Conservation (phyloP, 2,888 invertebrate species). For the Acronicta psi region DNA sequence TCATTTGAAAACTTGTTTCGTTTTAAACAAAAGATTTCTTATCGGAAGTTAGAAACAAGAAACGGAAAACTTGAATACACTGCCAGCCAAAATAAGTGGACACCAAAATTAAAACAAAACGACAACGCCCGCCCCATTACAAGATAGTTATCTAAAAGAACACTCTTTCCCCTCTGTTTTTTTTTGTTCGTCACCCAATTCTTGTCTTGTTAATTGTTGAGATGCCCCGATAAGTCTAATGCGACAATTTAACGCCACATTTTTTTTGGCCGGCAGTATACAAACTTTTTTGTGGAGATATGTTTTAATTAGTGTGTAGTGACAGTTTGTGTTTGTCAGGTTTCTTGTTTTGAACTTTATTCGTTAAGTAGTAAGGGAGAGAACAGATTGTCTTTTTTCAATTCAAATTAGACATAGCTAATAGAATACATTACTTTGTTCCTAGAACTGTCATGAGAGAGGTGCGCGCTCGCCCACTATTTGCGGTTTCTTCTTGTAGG, state of each 20-base stretch:
- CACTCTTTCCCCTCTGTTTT: slow-evolving; percentile 36
- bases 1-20: no score
- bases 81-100: slow-evolving; percentile 6
- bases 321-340: not conserved
- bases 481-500: no score
- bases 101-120: slow-evolving; percentile 28
- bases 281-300: not conserved
- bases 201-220: slow-evolving; percentile 51
- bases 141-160: slow-evolving; percentile 57
- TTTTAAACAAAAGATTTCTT: slow-evolving; percentile 6
- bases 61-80: slow-evolving; percentile 24
- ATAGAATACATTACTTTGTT: no score
- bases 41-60: slow-evolving; percentile 20
- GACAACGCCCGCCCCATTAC: slow-evolving; percentile 42
- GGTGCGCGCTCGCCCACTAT: no score
- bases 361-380: no score
- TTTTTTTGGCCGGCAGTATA: slow-evolving; percentile 20
- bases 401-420: no score
- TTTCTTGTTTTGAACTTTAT: no score
- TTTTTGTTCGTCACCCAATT: slow-evolving; percentile 44
- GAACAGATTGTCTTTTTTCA: no score
- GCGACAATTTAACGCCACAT: slow-evolving; percentile 50
- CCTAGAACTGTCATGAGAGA: no score
- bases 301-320: no score
- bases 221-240: slow-evolving; percentile 54